Evolutionary conservation across 2,113 vertebrate species (phyloP), one percentile per base, ranked within the genome.

Genomic region (Pseudois nayaur): DNA sequence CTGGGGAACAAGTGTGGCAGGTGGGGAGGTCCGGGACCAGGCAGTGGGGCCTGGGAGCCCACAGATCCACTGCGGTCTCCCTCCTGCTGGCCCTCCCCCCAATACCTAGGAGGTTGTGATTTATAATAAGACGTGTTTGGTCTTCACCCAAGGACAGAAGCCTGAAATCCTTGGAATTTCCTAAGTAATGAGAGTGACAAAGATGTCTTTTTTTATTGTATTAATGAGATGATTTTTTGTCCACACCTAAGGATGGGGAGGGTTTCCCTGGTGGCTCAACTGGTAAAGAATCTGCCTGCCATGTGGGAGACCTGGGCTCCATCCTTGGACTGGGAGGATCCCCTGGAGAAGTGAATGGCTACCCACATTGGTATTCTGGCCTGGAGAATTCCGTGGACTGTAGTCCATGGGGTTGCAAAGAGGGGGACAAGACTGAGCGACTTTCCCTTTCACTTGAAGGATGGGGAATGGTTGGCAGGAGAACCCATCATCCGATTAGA

Each of bases 61-160:
- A 1, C 3, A 2, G 1, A 8, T 14, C 48, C 19, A 2, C 62
- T 2, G 0, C 3, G 2, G 6, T 6, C 27, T 31, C 71, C 87
- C 40, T 33, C 6, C 54, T 6, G 2, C 8, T 0, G 2, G 8
- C 6, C 64, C 31, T 60, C 40, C 23, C 50, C 3, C 40, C 2
- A 12, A 36, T 7, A 3, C 43, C 13, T n/a, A 11, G 3, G 31
- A 52, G 79, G n/a, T 0, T 45, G 43, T n/a, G 55, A 48, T 60
- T 48, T 36, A 7, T 25, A 54, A 36, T 25, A 54, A 25, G 50
- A 55, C 1, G 33, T n/a, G 6, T 82, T 54, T 83, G 21, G 33
- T 83, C 81, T 55, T 83, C 33, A 23, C 23, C 50, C 81, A 83
- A 52, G 81, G 0, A 36, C 33, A 83, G 71, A 76, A n/a, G 6